Base-by-base conservation (phyloP, 2,113 vertebrate species). In the Hippocampus comes region DNA sequence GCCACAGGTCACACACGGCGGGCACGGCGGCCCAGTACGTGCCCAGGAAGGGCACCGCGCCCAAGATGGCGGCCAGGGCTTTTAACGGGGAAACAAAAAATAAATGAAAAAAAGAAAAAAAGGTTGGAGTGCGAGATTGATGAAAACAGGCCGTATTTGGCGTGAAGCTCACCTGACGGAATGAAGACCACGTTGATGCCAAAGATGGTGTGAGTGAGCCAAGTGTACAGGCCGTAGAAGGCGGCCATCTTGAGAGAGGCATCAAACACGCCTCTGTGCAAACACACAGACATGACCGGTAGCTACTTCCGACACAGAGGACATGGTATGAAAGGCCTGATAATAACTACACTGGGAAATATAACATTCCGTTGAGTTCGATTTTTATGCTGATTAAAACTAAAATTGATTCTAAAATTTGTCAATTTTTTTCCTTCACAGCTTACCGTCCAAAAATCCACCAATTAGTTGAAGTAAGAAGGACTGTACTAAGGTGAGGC, bases 131-230 rank as follows among this genome's bases (percentile, higher is more conserved):
- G 0, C n/a, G 60, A 73, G 25, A 67, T 11, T 4, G 8, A 34
- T 11, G 51, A 15, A 30, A 56, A 20, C 8, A 2, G 0, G 34
- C 30, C n/a, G 2, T 9, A n/a, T 10, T 34, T 49, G 25, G 30
- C 4, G 2, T 11, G 5, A 15, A 63, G 86, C 90, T 95, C 93
- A 99, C 97, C 97, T 84, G 97, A 97, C 25, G 97, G 97, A 89
- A 99, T 99, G 93, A 98, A 99, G 90, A 99, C 94, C 61, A 99
- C 95, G 89, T 97, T 98, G 92, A 99, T 99, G 85, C 97, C 97
- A 91, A 99, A 99, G 87, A 99, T 88, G 64, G 97, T 99, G 88
- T 99, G 97, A 68, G 97, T 99, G 86, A 99, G 93, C 97, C 97
- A 99, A 48, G 97, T 99, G 80, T 99, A 99, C 81, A 99, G 91